Base-by-base conservation (phyloP, 2,888 invertebrate species). In the Caenorhabditis virilis region DNA sequence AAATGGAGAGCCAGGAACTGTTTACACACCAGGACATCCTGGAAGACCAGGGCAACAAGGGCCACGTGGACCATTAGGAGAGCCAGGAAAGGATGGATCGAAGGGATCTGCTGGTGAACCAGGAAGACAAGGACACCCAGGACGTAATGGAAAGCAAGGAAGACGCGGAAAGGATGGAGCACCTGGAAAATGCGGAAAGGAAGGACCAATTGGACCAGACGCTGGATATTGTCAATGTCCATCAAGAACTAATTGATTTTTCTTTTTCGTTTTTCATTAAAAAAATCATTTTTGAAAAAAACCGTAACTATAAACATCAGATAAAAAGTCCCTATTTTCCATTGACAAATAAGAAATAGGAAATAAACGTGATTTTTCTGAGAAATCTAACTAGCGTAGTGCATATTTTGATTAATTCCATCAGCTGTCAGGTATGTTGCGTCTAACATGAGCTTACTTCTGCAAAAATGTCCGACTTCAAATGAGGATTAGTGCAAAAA, bases 121-220 rank as follows among this genome's bases (percentile, higher is more conserved):
- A 15, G 69, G 66, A 59, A 50, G 62, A 33, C 62, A 63, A 30
- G 76, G 76, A 52, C 62, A 59, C n/a, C 61, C 73, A 25, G 76
- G 76, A 57, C 50, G 60, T 22, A 69, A 69, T 35, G 76, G 76
- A 70, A 53, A 52, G 42, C 54, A 50, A 35, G 76, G 76, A 64
- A 46, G 51, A 9, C 48, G 41, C 25, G 76, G 76, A 69, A 72
- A 72, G 47, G 52, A 69, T 27, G 75, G 75, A 60, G 55, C 58
- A 2, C 67, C 68, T 42, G 65, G 65, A 55, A 65, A 60, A 30
- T 63, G 51, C 27, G 65, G 65, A 56, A 43, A 50, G 52, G 68
- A 65, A 27, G 74, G 74, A 59, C 59, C 66, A 60, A 47, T 56
- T 30, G 71, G 68, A 61, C 62, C 65, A 51, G 67, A 67, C 36